Conservation (phyloP, 1,140 invertebrate genomes). For the Trinorchestia longiramus region DNA sequence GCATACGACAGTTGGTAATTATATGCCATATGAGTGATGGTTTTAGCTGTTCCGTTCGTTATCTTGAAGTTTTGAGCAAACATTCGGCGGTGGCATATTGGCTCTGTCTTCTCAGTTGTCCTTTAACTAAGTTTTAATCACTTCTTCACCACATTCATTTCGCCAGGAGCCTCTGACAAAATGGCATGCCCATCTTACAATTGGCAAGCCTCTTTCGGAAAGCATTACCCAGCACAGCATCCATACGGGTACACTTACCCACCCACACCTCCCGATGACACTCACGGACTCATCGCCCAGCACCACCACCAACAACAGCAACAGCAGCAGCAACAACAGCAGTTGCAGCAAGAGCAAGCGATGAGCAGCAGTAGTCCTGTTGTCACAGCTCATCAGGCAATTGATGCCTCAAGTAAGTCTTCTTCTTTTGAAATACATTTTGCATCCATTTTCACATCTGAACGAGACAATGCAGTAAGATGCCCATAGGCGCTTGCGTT, state of each 20-base stretch:
- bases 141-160: not conserved
- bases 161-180: slow-evolving; percentile 22
- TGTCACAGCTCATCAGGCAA: not conserved
- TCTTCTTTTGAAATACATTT: not conserved
- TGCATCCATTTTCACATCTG: not conserved
- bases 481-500: too few relatives aligned
- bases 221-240: slow-evolving; percentile 26
- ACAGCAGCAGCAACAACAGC: slow-evolving; percentile 39
- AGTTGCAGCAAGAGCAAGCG: slow-evolving; percentile 37
- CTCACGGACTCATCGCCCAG: slow-evolving; percentile 16
- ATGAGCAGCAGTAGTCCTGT: slow-evolving; percentile 19
- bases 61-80: not conserved
- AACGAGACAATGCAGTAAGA: too few relatives aligned
- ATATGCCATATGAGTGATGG: too few relatives aligned
- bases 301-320: slow-evolving; percentile 46
- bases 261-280: slow-evolving; percentile 22
- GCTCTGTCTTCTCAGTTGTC: not conserved
- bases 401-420: slow-evolving; percentile 17
- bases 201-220: slow-evolving; percentile 14
- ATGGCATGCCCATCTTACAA: slow-evolving; percentile 37
- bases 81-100: not conserved
- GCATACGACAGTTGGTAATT: too few relatives aligned
- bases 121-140: not conserved
- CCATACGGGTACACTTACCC: slow-evolving; percentile 27
- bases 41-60: not conserved